Conservation (phyloP, 2,113 vertebrate genomes). For the Scortum barcoo region DNA sequence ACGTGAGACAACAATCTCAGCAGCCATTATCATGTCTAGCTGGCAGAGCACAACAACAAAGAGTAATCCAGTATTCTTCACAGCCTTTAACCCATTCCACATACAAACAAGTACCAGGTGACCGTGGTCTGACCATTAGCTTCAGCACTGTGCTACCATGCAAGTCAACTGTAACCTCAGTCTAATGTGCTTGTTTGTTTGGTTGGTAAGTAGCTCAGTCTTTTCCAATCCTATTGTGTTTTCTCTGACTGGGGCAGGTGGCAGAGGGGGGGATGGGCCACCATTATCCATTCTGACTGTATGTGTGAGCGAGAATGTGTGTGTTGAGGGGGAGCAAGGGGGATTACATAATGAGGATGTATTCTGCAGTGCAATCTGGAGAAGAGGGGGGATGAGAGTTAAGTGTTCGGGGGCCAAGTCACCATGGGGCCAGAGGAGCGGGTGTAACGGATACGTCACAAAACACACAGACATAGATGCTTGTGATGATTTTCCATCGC, state of each 20-base stretch:
- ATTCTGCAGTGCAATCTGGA: conserved; percentile 3
- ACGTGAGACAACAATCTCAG: background rate
- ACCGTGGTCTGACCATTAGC: background rate
- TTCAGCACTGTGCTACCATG: background rate
- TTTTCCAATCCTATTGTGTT: conserved; percentile 28
- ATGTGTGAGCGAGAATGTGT: background rate
- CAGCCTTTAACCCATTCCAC: background rate
- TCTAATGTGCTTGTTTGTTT: conserved; percentile 25
- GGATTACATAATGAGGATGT: conserved; percentile 62
- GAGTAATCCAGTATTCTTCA: background rate
- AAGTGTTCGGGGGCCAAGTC: background rate
- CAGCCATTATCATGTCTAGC: background rate
- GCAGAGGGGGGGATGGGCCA: conserved; percentile 47
- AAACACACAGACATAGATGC: background rate
- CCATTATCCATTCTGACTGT: conserved; percentile 2
- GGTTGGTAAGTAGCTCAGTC: conserved; percentile 37
- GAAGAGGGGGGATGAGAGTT: conserved; percentile 8
- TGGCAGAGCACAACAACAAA: background rate
- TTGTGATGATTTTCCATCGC: background rate
- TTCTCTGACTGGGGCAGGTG: conserved; percentile 46
- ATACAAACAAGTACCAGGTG: background rate
- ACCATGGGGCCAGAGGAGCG: no score
- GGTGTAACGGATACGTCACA: conserved; percentile 9
- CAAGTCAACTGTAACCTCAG: background rate
- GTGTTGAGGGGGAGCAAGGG: background rate